phyloP scores from a whole-genome alignment of 2,797 vertebrate species.

The Malacoraja senta region DNA sequence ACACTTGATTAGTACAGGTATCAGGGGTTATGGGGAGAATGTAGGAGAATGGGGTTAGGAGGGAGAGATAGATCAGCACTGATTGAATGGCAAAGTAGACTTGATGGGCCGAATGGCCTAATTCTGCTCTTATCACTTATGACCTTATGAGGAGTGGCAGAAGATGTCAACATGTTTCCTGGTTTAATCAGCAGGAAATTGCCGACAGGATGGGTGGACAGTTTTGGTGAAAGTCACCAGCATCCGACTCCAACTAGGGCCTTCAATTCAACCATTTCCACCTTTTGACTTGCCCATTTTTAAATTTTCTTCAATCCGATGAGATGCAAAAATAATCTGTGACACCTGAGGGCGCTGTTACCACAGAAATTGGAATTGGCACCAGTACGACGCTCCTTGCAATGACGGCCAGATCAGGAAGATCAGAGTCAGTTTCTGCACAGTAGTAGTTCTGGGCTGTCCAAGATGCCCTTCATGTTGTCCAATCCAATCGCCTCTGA shows the following conservation, averaged over 20 bases:
- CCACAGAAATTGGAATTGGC: neutral
- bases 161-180: neutral
- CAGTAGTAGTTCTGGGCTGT: neutral
- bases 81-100: no score
- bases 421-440: no score
- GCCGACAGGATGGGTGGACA: neutral
- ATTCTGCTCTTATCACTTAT: no score
- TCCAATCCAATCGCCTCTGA: neutral
- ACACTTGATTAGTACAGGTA: no score
- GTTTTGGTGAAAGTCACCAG: neutral
- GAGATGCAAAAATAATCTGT: neutral
- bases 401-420: neutral
- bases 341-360: conserved; percentile 9
- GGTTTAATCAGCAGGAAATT: neutral
- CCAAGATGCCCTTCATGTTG: no score
- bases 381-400: neutral
- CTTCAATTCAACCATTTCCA: neutral
- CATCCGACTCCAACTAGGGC: neutral
- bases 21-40: no score
- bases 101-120: no score
- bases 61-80: no score
- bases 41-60: no score
- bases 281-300: neutral
- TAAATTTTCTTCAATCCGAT: neutral
- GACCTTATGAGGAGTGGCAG: neutral